Conservation (phyloP, 2,888 invertebrate genomes). For the Mesorhabditis spiculigera region DNA sequence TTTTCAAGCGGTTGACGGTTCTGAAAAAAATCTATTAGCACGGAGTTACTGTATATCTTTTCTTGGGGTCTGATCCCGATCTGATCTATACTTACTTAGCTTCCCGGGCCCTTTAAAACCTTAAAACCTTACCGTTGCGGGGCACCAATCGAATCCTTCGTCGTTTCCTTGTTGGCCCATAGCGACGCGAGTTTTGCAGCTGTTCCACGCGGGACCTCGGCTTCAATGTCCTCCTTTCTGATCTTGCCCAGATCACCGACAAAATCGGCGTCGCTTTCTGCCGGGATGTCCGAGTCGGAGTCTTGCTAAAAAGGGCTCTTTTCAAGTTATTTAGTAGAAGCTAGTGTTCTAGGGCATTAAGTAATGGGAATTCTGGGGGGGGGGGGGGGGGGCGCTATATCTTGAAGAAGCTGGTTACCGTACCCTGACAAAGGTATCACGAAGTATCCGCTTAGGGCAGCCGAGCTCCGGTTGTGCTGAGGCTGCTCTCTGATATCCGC, state of each 20-base stretch:
- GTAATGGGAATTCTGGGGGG: too few relatives aligned
- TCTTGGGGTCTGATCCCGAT: too few relatives aligned
- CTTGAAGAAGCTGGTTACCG: too few relatives aligned
- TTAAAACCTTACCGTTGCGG: too few relatives aligned
- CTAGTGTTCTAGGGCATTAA: background rate
- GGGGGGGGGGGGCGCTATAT: too few relatives aligned
- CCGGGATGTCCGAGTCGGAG: background rate
- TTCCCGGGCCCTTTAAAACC: too few relatives aligned
- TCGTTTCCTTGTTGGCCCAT: background rate
- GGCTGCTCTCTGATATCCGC: background rate
- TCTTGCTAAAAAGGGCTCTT: conserved; percentile 1
- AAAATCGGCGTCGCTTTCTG: background rate
- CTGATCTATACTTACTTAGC: too few relatives aligned
- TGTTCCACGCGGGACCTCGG: conserved; percentile 3
- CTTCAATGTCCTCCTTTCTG: background rate
- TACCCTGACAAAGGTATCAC: conserved; percentile 1
- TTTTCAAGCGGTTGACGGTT: background rate
- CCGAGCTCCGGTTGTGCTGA: background rate
- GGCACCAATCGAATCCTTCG: background rate
- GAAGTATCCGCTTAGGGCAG: background rate
- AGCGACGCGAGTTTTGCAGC: background rate
- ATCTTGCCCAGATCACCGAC: background rate
- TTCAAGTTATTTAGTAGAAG: background rate
- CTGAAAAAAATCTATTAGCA: background rate
- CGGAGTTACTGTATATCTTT: too few relatives aligned